Base-by-base conservation (phyloP, 2,888 invertebrate genomes). In the Drosophila fungiperda region DNA sequence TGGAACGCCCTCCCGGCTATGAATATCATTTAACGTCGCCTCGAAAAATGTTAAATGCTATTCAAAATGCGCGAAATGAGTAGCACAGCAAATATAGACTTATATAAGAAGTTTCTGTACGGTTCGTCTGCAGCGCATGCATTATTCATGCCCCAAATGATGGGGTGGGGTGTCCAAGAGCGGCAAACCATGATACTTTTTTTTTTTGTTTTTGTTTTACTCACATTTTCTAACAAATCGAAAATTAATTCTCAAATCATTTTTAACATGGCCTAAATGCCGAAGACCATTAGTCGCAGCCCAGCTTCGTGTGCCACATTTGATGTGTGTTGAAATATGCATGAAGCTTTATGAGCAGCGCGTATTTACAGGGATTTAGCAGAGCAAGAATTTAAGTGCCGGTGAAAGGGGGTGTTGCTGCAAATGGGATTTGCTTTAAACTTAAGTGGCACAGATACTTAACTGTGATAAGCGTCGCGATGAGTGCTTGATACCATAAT, bases 221-320 rank as follows among this genome's bases (percentile, higher is more conserved):
- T 36, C 49, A 50, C 69, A 69, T 54, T 76, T 78, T 76, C 73
- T 69, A 81, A 81, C 82, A 85, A 90, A 89, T 89, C 83, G 89
- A 87, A 90, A 89, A 85, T 90, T 89, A 89, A 90, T 89, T 89
- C 87, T 76, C 73, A 89, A 89, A 89, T 90, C 77, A 89, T 89
- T 90, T 83, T 79, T 59, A 76, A 85, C 82, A 79, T 72, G 74
- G 53, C 71, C 68, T 87, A 82, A 87, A 79, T 65, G 87, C 35
- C 49, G 38, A 54, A 26, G 63, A 50, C 78, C 76, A 84, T 76
- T 79, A 79, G 69, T 32, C 33, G 29, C 5, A 23, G 29, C 48
- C n/a, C 42, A 20, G 40, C 32, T 29, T 42, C 20, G 20, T 64
- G 53, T 15, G 29, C 45, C 59, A 49, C 57, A 62, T 64, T 62